These are phyloP conservation scores for Oceanites oceanicus DNA, from an alignment of 2,113 vertebrate genomes.

Conservation along the genomic window DNA sequence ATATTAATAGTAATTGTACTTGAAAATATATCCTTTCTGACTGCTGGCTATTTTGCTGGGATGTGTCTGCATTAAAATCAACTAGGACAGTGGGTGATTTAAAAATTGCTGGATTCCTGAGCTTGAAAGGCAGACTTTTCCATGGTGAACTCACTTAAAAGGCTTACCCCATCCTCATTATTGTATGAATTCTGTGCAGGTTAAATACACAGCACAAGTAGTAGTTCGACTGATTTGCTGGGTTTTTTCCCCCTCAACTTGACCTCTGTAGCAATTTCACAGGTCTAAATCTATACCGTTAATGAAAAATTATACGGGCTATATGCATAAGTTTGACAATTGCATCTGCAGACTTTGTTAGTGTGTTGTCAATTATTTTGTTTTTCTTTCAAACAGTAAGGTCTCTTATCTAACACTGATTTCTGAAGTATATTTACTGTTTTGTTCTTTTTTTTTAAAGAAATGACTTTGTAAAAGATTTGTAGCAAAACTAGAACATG, in stretches of 20 bases:
- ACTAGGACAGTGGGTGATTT: neutral
- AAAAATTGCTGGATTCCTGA: neutral
- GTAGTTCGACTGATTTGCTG: neutral
- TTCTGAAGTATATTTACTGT: neutral
- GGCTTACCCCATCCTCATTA: neutral
- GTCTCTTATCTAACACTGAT: neutral
- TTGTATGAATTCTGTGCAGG: neutral
- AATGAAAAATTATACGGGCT: neutral
- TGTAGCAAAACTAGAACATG: neutral
- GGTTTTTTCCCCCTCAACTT: neutral
- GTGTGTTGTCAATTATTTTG: neutral
- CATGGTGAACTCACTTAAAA: neutral
- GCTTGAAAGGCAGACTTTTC: neutral
- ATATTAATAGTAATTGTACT: neutral
- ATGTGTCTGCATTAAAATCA: neutral
- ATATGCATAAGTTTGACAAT: neutral
- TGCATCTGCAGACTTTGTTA: neutral
- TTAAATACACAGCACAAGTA: neutral
- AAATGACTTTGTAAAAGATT: neutral
- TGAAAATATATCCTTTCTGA: neutral
- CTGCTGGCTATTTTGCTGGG: neutral
- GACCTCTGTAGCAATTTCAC: neutral
- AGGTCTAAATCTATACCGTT: neutral
- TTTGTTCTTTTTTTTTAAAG: neutral
- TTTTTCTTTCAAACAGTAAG: neutral